Percentiles rank a stretch among this genome's conserved stretches.
phyloP scores from a whole-genome alignment of 2,888 invertebrate species.

The Drosophila glabriapex region DNA sequence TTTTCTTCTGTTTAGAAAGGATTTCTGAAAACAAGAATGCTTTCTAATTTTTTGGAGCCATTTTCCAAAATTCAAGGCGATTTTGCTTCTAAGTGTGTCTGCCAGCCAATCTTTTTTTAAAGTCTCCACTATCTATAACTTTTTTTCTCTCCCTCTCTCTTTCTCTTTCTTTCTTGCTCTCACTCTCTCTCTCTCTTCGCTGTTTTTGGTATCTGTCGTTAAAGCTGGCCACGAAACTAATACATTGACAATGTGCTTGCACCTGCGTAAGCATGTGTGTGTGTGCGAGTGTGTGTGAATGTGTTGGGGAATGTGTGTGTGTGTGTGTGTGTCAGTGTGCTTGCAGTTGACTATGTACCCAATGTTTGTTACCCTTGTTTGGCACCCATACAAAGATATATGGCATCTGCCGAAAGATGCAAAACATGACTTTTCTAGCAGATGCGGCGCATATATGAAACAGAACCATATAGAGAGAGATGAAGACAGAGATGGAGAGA shows the following conservation, averaged over 20 bases:
- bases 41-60: not conserved
- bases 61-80: not conserved
- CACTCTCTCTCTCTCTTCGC: not conserved
- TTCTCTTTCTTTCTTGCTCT: too few species aligned
- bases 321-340: constrained; percentile 19
- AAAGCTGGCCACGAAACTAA: constrained; percentile 67
- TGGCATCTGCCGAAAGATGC: constrained; percentile 79
- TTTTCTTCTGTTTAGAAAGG: not conserved
- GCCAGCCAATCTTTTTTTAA: not conserved
- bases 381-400: constrained; percentile 68
- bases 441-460: constrained; percentile 36
- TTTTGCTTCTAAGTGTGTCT: not conserved
- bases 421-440: constrained; percentile 73
- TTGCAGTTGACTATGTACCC: constrained; percentile 55
- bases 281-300: constrained; percentile 9
- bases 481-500: not conserved
- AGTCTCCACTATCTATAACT: not conserved
- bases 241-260: constrained; percentile 52
- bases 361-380: constrained; percentile 61
- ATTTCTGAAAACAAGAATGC: not conserved
- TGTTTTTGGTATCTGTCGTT: constrained; percentile 46
- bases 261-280: constrained; percentile 36
- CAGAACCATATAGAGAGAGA: not conserved
- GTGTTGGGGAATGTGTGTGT: constrained; percentile 3
- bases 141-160: not conserved